phyloP scores from a whole-genome alignment of 2,888 invertebrate genomes.

The Melinopterus prodromus region DNA sequence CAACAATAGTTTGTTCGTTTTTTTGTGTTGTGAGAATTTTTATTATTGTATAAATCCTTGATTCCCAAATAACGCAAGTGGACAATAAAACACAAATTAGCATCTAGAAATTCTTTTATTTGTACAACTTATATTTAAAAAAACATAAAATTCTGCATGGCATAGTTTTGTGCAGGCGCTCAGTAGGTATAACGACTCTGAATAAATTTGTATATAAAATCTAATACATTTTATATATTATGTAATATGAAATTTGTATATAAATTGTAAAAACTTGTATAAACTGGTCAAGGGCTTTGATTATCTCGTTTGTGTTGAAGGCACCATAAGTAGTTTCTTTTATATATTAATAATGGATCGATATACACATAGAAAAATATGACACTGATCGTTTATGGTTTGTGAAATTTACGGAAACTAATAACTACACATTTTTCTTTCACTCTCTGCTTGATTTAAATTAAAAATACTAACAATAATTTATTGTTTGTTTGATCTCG shows the following conservation, averaged over 20 bases:
- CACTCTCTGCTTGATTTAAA: neutral
- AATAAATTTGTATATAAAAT: neutral
- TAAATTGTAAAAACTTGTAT: neutral
- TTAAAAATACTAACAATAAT: slow-evolving; percentile 17
- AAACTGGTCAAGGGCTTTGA: neutral
- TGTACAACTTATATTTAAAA: neutral
- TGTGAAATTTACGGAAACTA: neutral
- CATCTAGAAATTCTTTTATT: neutral
- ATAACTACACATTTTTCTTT: neutral
- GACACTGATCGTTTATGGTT: neutral
- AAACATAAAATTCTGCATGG: neutral
- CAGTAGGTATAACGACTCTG: neutral
- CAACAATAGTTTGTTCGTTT: neutral
- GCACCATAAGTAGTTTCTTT: neutral
- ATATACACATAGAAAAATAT: neutral
- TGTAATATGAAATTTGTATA: neutral
- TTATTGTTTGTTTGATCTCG: slow-evolving; percentile 13
- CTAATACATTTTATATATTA: neutral
- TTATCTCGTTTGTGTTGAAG: neutral
- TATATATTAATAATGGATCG: neutral
- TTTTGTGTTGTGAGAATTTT: neutral
- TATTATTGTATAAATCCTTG: neutral
- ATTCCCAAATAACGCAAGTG: neutral
- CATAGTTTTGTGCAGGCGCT: neutral
- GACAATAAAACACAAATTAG: neutral